Evolutionary conservation across 2,797 vertebrate species (phyloP), one percentile per base, ranked within the genome.

Genomic region (Simalia tracyae): DNA sequence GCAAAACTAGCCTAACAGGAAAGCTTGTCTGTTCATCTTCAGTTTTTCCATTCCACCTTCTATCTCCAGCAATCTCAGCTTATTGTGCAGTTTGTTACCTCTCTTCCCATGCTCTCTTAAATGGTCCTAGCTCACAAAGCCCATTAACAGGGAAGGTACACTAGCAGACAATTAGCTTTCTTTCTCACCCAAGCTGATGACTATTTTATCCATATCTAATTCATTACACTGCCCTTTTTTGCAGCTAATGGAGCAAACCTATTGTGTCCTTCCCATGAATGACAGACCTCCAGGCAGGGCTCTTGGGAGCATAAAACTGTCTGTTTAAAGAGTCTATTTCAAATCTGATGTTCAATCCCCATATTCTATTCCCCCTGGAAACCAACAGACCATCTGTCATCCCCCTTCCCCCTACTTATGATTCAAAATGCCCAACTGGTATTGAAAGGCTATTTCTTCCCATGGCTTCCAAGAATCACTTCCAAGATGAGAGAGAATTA

Each of bases 401-500:
- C 86, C 59, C 9, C 10, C 5, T 4, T 54, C 6, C 42, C 28
- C 63, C 24, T 31, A 3, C 0, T 57, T 94, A 94, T 92, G 87
- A 89, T 68, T 89, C 56, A 76, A 57, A 88, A 59, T 54, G 26
- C 92, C 93, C 91, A 89, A 90, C 50, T 72, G 60, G 89, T 31
- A 31, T n/a, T 90, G 87, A 90, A 89, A 94, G 84, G 85, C 72
- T 86, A 91, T 93, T 96, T 95, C 92, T 89, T 86, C 81, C 64
- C 90, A 95, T 90, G 36, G 88, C 89, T 93, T 50, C 89, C 46
- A 90, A 94, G 64, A 85, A 92, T 84, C 91, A 91, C 89, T 66
- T 87, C 88, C 88, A 86, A 93, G 92, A 95, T 90, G 94, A 95
- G 88, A 91, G 59, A 92, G 89, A 91, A 94, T 94, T 85, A 87